A percentile compares a stretch with the other conserved stretches of the same genome.
Conservation (phyloP, 2,113 vertebrate genomes). For the Cyanoliseus patagonus region DNA sequence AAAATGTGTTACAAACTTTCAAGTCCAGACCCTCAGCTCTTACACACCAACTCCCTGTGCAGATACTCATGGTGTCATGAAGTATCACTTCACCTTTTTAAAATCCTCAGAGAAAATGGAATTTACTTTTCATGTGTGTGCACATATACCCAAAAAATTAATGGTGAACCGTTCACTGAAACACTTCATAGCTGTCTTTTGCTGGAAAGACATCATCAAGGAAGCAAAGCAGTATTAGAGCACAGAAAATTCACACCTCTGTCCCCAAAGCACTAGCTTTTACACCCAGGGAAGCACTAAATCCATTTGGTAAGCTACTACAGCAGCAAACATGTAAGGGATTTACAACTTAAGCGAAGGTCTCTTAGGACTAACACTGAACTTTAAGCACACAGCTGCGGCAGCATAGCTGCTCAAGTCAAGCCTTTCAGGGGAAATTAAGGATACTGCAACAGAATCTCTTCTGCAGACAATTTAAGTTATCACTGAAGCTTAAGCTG, state of each 20-base stretch:
- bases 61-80: neutral
- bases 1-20: neutral
- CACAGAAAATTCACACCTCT: neutral
- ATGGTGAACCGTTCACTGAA: neutral
- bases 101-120: neutral
- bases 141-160: neutral
- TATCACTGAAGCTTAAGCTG: neutral
- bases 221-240: neutral
- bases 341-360: neutral
- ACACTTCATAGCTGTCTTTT: neutral
- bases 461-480: neutral
- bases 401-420: neutral
- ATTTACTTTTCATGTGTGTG: neutral
- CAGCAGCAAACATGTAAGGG: neutral
- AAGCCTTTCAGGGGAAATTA: neutral
- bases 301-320: constrained; percentile 5
- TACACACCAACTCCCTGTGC: neutral
- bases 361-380: constrained; percentile 8
- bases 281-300: neutral
- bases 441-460: neutral
- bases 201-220: neutral
- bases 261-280: neutral
- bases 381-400: neutral
- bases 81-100: neutral
- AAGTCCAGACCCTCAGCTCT: neutral